Evolutionary conservation across 1,140 invertebrate species (phyloP).

Genomic region (Formica exsecta): DNA sequence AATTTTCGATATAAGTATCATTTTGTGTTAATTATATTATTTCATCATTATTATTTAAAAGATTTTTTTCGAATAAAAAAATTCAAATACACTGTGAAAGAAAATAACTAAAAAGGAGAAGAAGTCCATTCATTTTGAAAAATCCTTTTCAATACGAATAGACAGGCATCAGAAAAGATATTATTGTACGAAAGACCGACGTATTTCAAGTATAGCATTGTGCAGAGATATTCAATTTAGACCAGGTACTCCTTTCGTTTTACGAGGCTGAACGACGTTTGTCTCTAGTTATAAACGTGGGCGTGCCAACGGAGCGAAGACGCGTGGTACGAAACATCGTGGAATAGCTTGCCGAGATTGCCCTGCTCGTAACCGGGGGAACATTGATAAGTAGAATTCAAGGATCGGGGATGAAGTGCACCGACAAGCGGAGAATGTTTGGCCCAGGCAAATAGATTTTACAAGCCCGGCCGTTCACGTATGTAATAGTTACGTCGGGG

Average conservation of each 20-base stretch:
- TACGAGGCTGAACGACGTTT: slow-evolving; percentile 3
- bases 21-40: no score
- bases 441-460: slow-evolving; percentile 54
- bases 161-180: background rate
- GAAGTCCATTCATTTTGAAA: no score
- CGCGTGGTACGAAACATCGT: slow-evolving; percentile 8
- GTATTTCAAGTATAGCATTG: slow-evolving; percentile 9
- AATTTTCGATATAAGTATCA: no score
- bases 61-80: no score
- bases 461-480: slow-evolving; percentile 25
- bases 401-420: slow-evolving; percentile 20
- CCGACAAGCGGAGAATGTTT: slow-evolving; percentile 53
- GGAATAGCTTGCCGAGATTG: slow-evolving; percentile 34
- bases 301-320: background rate
- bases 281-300: slow-evolving; percentile 28
- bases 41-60: no score
- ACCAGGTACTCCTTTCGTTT: background rate
- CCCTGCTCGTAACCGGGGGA: slow-evolving; percentile 48
- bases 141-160: no score
- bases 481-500: slow-evolving; percentile 53
- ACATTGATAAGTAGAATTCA: slow-evolving; percentile 58
- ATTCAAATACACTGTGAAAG: no score
- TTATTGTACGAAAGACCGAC: background rate
- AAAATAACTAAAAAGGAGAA: no score
- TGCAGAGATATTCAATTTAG: slow-evolving; percentile 25